Evolutionary conservation across 2,888 invertebrate species (phyloP), one percentile per base, ranked within the genome.

Genomic region (Limulus polyphemus): DNA sequence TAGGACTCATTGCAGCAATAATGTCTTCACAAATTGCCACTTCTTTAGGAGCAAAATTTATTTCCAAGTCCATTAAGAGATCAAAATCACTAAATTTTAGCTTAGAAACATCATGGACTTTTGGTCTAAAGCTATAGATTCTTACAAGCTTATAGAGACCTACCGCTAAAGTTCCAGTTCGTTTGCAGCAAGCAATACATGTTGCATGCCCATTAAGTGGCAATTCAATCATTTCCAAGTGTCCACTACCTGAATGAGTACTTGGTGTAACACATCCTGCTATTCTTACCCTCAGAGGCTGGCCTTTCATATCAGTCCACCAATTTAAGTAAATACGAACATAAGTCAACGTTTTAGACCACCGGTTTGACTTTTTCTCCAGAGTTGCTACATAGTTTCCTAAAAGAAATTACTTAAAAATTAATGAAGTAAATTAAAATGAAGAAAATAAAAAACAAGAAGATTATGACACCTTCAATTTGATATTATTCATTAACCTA

Each of bases 301-400:
- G 71, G 76, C 79, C 74, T 75, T 79, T 56, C 32, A 68, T 65
- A 69, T 70, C 79, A 71, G 80, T 78, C 72, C 84, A 83, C 84
- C 88, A 88, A 73, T 87, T 86, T 4, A 86, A 82, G 73, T 88
- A 88, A 46, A 87, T 81, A 62, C 87, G 79, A n/a, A 83, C 81
- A 69, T 84, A 84, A 5, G 72, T 69, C 9, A 62, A 55, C 61
- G 74, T 72, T 48, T 74, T 73, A 9, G 73, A 72, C 56, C 74
- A 75, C 56, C 75, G 71, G 51, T 74, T 74, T 75, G 81, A 68
- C 73, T 82, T 83, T 46, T 79, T 79, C 75, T 86, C 86, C 63
- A 86, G 71, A 0, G 84, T 83, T 0, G 81, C 82, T 7, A 86
- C 80, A 74, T 83, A 86, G 72, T 85, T 82, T 51, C 82, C 83